These are phyloP conservation scores for Bembecia ichneumoniformis DNA, from an alignment of 2,888 invertebrate species.

Conservation along the genomic window DNA sequence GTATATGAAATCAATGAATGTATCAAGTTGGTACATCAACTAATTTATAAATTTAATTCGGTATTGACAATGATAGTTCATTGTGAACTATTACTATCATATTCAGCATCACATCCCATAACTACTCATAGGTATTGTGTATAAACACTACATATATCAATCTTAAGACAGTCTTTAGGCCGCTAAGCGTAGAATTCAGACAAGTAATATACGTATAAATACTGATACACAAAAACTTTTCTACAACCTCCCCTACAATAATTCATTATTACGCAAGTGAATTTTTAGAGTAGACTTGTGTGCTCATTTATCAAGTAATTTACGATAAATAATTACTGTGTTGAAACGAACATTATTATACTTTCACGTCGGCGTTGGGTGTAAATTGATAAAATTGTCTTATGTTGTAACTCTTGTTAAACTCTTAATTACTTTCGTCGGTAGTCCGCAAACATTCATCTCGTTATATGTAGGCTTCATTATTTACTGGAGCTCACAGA, in stretches of 20 bases:
- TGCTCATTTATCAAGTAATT: conserved; percentile 4
- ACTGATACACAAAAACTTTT: neutral
- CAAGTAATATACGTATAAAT: too few species aligned
- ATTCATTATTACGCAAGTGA: neutral
- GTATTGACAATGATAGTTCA: too few species aligned
- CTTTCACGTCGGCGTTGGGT: neutral
- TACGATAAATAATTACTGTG: conserved; percentile 10
- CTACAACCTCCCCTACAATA: neutral
- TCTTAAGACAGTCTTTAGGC: too few species aligned
- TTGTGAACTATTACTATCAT: too few species aligned
- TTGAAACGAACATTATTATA: conserved; percentile 16
- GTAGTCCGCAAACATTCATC: conserved; percentile 65
- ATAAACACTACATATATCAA: too few species aligned
- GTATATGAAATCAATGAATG: too few species aligned
- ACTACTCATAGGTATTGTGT: too few species aligned
- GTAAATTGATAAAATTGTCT: conserved; percentile 37
- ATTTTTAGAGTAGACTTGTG: neutral
- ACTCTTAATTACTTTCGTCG: conserved; percentile 64
- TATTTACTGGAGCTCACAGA: conserved; percentile 60
- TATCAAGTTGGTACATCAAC: too few species aligned
- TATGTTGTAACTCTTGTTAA: conserved; percentile 30
- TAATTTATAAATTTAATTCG: too few species aligned
- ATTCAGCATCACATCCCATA: too few species aligned
- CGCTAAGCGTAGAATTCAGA: too few species aligned
- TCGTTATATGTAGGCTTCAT: conserved; percentile 60